phyloP scores from a whole-genome alignment of 2,888 invertebrate species.

The Syrphus vitripennis region DNA sequence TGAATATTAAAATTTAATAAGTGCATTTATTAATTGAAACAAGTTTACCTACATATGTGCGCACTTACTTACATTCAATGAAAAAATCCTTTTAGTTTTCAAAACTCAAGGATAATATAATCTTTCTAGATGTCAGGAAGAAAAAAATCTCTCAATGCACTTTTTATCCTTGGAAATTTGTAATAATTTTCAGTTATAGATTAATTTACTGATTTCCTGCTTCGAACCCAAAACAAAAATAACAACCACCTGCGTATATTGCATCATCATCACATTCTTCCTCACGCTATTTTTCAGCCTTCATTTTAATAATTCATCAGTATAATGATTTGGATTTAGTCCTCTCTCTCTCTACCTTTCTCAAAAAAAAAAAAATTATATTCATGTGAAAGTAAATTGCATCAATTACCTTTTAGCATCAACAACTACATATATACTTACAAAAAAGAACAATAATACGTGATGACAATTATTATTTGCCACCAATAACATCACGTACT shows the following conservation, averaged over 20 bases:
- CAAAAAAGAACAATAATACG: neutral
- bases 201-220: neutral
- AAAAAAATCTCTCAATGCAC: neutral
- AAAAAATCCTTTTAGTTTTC: no score
- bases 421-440: neutral
- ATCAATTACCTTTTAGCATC: slow-evolving; percentile 12
- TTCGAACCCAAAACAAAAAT: neutral
- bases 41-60: no score
- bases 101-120: neutral
- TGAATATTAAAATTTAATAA: no score
- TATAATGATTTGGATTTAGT: neutral
- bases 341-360: neutral
- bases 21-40: no score
- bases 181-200: neutral
- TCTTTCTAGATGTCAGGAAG: neutral
- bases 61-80: no score
- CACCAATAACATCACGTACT: slow-evolving; percentile 41
- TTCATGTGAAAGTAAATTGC: slow-evolving; percentile 24
- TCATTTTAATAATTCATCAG: neutral
- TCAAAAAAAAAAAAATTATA: neutral
- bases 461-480: slow-evolving; percentile 28
- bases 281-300: neutral
- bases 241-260: neutral
- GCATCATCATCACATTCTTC: slow-evolving; percentile 7
- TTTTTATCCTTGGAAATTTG: neutral